A percentile compares a stretch with the other conserved stretches of the same genome.
These are phyloP conservation scores for Plagodis dolabraria DNA, from an alignment of 2,888 invertebrate species.

Conservation along the genomic window DNA sequence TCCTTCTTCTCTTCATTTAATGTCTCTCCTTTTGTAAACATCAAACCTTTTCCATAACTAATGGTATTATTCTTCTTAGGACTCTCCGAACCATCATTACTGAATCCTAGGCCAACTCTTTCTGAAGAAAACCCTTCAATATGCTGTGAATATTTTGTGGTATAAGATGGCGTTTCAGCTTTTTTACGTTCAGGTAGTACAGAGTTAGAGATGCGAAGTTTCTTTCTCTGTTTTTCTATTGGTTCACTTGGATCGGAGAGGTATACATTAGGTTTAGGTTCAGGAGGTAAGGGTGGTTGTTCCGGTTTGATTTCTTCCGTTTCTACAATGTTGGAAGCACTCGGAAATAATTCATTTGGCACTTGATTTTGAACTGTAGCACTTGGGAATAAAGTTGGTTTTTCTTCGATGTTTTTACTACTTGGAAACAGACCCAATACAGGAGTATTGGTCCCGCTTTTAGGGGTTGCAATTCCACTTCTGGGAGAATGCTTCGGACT, in stretches of 20 bases:
- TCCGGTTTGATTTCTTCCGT: slow-evolving; percentile 46
- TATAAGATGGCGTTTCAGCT: slow-evolving; percentile 63
- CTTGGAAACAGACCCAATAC: slow-evolving; percentile 27
- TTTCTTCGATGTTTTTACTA: slow-evolving; percentile 25
- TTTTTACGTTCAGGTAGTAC: slow-evolving; percentile 68
- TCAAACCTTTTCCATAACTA: slow-evolving; percentile 72
- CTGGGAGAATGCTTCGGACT: slow-evolving; percentile 58
- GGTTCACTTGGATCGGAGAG: slow-evolving; percentile 57
- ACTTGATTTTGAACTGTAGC: slow-evolving; percentile 28
- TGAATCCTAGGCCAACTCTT: slow-evolving; percentile 79
- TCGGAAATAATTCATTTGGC: slow-evolving; percentile 45
- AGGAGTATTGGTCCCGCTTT: slow-evolving; percentile 49
- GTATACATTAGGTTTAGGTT: slow-evolving; percentile 72
- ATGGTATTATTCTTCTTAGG: slow-evolving; percentile 64
- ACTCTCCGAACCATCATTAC: slow-evolving; percentile 52
- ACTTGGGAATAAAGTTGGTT: slow-evolving; percentile 53
- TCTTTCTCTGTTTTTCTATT: slow-evolving; percentile 61
- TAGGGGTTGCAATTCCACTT: slow-evolving; percentile 36
- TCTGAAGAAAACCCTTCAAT: slow-evolving; percentile 77
- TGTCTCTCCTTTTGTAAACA: slow-evolving; percentile 82
- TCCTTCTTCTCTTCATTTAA: slow-evolving; percentile 72
- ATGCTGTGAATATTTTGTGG: slow-evolving; percentile 76
- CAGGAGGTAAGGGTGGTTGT: slow-evolving; percentile 39
- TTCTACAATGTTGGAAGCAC: slow-evolving; percentile 48
- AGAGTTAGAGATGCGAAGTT: slow-evolving; percentile 75